Percentiles rank a stretch among this genome's conserved stretches.
Evolutionary conservation across 35 echinoderm and acorn worm genomes (phyloP).

Genomic region (Hemicentrotus pulcherrimus): DNA sequence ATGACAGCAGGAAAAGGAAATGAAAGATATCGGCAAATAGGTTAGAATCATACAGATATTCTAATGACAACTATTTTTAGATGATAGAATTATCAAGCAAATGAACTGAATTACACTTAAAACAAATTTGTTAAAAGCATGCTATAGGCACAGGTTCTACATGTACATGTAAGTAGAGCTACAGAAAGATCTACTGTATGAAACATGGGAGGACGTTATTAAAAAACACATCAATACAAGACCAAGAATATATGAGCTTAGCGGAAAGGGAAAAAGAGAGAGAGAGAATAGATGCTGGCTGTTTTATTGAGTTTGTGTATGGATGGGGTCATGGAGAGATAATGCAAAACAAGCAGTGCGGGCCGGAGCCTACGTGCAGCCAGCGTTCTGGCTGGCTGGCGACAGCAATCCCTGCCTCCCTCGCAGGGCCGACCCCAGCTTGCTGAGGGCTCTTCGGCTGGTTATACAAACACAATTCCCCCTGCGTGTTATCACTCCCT

Average conservation of each 20-base stretch:
- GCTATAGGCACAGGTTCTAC: not conserved
- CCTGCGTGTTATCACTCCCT: not conserved
- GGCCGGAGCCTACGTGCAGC: not conserved
- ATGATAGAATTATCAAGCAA: not conserved
- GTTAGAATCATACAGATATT: not conserved
- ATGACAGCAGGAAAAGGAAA: not conserved
- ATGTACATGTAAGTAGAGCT: not conserved
- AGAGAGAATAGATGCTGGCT: not conserved
- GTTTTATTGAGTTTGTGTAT: not conserved
- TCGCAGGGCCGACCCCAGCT: not conserved
- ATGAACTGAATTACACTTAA: not conserved
- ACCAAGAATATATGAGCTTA: not conserved
- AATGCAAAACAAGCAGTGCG: not conserved
- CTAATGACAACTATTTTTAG: not conserved
- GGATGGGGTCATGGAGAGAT: not conserved
- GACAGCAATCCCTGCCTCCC: not conserved
- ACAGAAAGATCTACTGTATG: not conserved
- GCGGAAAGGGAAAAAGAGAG: not conserved
- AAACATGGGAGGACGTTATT: not conserved
- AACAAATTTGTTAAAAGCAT: not conserved
- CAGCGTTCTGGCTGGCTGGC: constrained; percentile 5
- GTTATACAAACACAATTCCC: not conserved
- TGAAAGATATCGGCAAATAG: not conserved
- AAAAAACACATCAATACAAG: not conserved
- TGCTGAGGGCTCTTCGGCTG: not conserved